Evolutionary conservation across 2,888 invertebrate species (phyloP).

Genomic region (Synanthedon myopaeformis): DNA sequence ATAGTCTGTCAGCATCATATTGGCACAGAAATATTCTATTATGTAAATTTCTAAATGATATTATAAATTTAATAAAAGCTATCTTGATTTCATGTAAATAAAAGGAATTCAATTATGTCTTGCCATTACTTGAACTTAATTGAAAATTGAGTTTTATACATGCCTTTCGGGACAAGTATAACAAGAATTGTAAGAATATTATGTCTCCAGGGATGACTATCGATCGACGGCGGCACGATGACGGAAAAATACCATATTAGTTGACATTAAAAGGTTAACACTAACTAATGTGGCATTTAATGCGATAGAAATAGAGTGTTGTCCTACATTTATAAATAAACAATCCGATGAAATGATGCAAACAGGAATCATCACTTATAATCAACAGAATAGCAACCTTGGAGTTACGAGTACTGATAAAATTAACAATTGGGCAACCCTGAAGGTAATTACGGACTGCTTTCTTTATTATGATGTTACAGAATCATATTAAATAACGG

Average conservation of each 20-base stretch:
- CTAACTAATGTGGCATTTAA: not conserved
- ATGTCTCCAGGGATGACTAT: no score
- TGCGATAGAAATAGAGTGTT: not conserved
- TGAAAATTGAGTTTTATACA: no score
- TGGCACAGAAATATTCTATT: not conserved
- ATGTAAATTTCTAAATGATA: no score
- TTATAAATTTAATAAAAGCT: no score
- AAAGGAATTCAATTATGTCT: no score
- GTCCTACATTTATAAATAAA: constrained; percentile 4
- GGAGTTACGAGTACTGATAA: constrained; percentile 67
- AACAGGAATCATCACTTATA: constrained; percentile 35
- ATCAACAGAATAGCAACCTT: constrained; percentile 40
- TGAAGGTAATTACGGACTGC: constrained; percentile 50
- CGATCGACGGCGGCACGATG: no score
- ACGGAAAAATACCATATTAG: no score
- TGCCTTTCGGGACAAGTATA: no score
- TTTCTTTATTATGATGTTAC: constrained; percentile 57
- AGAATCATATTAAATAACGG: not conserved
- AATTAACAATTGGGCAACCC: constrained; percentile 52
- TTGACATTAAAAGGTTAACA: no score
- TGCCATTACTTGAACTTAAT: no score
- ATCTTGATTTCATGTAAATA: no score
- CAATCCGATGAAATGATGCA: constrained; percentile 6
- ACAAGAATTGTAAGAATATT: no score
- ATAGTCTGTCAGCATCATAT: not conserved